Percentiles rank a stretch among this genome's conserved stretches.
Evolutionary conservation across 92 coral and sea anemone genomes (phyloP).

Genomic region (Muricea muricata): DNA sequence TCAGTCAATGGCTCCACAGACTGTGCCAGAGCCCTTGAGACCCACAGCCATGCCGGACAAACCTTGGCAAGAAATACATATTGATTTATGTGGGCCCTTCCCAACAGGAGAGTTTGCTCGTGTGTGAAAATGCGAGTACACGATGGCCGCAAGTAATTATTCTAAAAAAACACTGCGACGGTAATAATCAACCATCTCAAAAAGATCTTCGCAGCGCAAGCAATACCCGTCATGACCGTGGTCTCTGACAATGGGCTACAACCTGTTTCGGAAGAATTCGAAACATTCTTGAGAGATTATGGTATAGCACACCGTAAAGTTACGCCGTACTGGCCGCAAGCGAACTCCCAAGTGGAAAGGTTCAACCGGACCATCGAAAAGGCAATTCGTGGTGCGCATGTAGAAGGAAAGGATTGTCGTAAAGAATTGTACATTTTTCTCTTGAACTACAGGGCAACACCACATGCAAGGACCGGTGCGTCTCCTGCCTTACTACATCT

Average conservation of each 20-base stretch:
- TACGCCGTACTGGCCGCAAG: conserved; percentile 50
- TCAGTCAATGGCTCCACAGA: conserved; percentile 30
- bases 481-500: conserved; percentile 47
- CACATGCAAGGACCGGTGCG: conserved; percentile 54
- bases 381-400: conserved; percentile 23
- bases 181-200: conserved; percentile 16
- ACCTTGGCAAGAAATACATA: conserved; percentile 32
- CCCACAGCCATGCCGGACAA: conserved; percentile 32
- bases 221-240: conserved; percentile 4
- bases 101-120: conserved; percentile 12
- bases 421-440: conserved; percentile 47
- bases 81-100: conserved; percentile 21
- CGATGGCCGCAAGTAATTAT: conserved; percentile 13
- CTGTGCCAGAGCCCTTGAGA: conserved; percentile 31
- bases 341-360: conserved; percentile 43
- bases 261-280: conserved; percentile 27
- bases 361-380: conserved; percentile 40
- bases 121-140: conserved; percentile 11
- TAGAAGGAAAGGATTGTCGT: too few species aligned
- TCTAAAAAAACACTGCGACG: conserved; percentile 18
- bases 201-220: conserved; percentile 23
- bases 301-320: conserved; percentile 41
- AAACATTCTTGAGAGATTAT: conserved; percentile 13
- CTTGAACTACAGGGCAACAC: conserved; percentile 50
- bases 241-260: conserved; percentile 12